phyloP scores from a whole-genome alignment of 2,797 vertebrate species.

The Lepidocolaptes lacrymiger region DNA sequence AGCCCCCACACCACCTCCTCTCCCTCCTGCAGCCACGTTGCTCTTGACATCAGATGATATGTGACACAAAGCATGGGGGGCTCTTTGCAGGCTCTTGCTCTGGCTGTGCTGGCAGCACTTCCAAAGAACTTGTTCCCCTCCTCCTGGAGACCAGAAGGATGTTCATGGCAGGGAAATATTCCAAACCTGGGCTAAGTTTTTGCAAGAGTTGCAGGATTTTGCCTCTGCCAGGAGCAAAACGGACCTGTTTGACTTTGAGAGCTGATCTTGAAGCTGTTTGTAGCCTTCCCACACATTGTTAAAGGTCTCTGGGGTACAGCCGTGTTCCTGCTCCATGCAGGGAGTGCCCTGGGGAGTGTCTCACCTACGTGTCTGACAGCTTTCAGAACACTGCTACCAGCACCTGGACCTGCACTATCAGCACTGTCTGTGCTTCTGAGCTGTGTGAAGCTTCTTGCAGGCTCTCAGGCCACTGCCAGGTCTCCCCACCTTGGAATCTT shows the following conservation, averaged over 20 bases:
- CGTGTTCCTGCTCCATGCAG: background rate
- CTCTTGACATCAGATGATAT: background rate
- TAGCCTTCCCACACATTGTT: accelerated
- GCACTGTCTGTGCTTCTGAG: background rate
- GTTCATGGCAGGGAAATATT: background rate
- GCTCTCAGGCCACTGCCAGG: background rate
- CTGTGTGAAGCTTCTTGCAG: background rate
- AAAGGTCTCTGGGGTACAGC: background rate
- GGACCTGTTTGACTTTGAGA: background rate
- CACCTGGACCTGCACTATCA: background rate
- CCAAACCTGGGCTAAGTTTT: background rate
- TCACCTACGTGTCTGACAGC: background rate
- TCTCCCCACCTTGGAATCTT: background rate
- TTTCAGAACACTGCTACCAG: background rate
- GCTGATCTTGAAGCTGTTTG: background rate
- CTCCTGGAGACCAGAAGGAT: conserved; percentile 4
- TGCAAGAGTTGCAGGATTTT: background rate
- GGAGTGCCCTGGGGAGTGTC: background rate
- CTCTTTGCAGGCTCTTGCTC: background rate
- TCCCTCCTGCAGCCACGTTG: background rate
- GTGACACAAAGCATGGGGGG: background rate
- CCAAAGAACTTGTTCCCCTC: background rate
- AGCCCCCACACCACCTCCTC: background rate
- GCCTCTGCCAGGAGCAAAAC: background rate
- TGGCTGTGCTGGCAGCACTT: background rate